Base-by-base conservation (phyloP, 1,140 invertebrate species). In the Trichoplusia ni region DNA sequence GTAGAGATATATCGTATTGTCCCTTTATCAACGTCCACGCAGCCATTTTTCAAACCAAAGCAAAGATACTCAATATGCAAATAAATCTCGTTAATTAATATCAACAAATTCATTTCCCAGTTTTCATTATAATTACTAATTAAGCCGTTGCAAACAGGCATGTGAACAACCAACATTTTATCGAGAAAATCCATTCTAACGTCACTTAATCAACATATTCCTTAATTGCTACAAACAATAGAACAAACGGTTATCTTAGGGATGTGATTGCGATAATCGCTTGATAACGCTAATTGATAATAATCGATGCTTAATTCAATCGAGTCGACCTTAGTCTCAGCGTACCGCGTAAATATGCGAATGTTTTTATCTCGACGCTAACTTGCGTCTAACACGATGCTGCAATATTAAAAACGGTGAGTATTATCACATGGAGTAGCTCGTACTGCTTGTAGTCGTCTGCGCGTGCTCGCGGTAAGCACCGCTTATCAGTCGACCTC, bases 401-500 rank as follows among this genome's bases (percentile, higher is more conserved):
- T 47, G 46, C 60, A 53, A 53, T 66, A 53, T 51, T 60, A 60
- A 53, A 56, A 66, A 44, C 40, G 16, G 14, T 65, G 31, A 40
- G 27, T 49, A 65, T 31, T 63, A 53, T 33, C 31, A 27, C 38
- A 51, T 31, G 37, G 19, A 59, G 51, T 54, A 56, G 47, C 31
- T 47, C 21, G 13, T 61, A 68, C 25, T 18, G 59, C 61, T 62
- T 69, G 77, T 64, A 53, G 60, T 54, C 58, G 63, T 65, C 75
- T 83, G 80, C 75, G 77, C 69, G n/a, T n/a, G n/a, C n/a, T n/a
- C n/a, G n/a, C n/a, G n/a, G n/a, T n/a, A n/a, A n/a, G n/a, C 49
- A 33, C 51, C 68, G 75, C 75, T 86, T 86, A 86, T 86, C 84
- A 80, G 63, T 77, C 81, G 78, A 73, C 73, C 78, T 79, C 75